Percentiles rank a stretch among this genome's conserved stretches.
These are phyloP conservation scores for Invenusta paracnida DNA, from an alignment of 2,888 invertebrate species.

Conservation along the genomic window DNA sequence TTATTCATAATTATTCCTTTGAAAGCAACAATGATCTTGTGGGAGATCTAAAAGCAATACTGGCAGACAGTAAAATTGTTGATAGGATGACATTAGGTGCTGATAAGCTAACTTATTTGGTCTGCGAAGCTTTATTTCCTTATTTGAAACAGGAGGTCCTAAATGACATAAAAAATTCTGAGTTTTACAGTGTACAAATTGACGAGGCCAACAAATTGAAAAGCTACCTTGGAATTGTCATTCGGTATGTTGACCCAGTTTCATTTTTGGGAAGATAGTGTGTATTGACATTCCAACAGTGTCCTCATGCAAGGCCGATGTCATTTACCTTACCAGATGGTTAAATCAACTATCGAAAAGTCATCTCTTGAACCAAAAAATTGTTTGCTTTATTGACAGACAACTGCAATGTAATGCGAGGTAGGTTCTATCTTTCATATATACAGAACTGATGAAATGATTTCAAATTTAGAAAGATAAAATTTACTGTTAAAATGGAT, in stretches of 20 bases:
- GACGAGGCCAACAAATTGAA: conserved; percentile 25
- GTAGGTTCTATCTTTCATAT: not conserved
- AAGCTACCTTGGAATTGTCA: conserved; percentile 27
- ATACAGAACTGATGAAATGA: not conserved
- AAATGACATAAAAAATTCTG: conserved; percentile 8
- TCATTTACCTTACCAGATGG: not conserved
- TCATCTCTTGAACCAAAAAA: conserved; percentile 17
- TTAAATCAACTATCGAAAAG: conserved; percentile 17
- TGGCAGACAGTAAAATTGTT: conserved; percentile 28
- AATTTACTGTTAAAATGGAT: not conserved
- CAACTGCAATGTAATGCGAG: conserved; percentile 33
- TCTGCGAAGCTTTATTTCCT: not conserved
- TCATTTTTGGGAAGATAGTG: not conserved
- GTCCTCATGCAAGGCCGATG: conserved; percentile 11
- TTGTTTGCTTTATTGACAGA: conserved; percentile 33
- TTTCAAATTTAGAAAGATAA: not conserved
- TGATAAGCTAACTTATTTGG: conserved; percentile 24
- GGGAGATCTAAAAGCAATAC: conserved; percentile 11
- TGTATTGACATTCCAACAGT: conserved; percentile 36
- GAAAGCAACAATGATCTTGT: conserved; percentile 29
- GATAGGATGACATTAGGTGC: conserved; percentile 13
- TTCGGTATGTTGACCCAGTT: conserved; percentile 10
- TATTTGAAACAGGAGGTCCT: conserved; percentile 34
- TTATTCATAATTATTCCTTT: conserved; percentile 38
- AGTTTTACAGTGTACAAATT: conserved; percentile 30